phyloP scores from a whole-genome alignment of 2,888 invertebrate genomes.

The Tetragnatha montana region DNA sequence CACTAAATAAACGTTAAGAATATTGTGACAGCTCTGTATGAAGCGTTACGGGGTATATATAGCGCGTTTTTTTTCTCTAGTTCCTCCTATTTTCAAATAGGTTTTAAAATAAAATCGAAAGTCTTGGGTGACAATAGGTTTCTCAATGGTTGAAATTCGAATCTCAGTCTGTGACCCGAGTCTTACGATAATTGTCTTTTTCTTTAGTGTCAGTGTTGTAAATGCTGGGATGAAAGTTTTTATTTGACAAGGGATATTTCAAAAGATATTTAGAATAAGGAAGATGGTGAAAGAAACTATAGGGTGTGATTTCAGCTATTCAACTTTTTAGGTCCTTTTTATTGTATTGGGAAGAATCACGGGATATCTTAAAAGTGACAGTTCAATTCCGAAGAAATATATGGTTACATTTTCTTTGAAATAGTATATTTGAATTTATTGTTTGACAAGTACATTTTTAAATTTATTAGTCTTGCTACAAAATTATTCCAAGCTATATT shows the following conservation, averaged over 20 bases:
- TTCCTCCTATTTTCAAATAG: conserved; percentile 2
- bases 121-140: conserved; percentile 27
- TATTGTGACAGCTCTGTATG: conserved; percentile 62
- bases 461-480: too few relatives aligned
- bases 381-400: too few relatives aligned
- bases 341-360: too few relatives aligned
- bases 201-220: neutral
- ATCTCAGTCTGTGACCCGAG: neutral
- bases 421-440: too few relatives aligned
- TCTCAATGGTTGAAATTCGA: neutral
- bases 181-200: neutral
- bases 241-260: neutral
- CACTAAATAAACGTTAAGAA: conserved; percentile 48
- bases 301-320: too few relatives aligned
- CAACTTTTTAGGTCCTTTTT: too few relatives aligned
- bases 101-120: conserved; percentile 49
- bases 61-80: neutral
- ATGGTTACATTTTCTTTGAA: too few relatives aligned
- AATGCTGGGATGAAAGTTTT: neutral
- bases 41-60: conserved; percentile 32
- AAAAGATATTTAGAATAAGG: neutral
- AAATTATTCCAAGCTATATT: too few relatives aligned
- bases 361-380: too few relatives aligned
- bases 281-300: neutral
- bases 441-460: too few relatives aligned